Conservation (phyloP, 2,797 vertebrate genomes). For the Gambelia wislizenii region DNA sequence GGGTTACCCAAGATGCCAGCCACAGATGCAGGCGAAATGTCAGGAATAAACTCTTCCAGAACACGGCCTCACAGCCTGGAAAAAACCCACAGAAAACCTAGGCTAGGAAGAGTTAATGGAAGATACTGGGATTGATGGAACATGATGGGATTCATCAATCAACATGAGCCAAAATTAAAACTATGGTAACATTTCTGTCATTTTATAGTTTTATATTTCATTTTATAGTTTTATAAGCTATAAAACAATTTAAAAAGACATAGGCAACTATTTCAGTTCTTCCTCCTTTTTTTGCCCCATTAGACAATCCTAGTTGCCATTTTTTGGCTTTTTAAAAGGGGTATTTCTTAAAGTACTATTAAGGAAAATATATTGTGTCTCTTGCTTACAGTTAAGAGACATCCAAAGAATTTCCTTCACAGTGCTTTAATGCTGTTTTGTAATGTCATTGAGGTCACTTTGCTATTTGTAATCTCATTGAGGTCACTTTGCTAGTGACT, state of each 20-base stretch:
- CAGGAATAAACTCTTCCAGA: no score
- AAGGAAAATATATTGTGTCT: background rate
- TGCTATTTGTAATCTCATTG: background rate
- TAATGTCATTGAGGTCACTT: background rate
- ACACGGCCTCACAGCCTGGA: no score
- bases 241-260: no score
- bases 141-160: background rate
- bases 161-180: slow-evolving; percentile 20
- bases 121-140: background rate
- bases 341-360: background rate
- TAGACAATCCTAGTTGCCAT: background rate
- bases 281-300: background rate
- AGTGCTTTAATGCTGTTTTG: background rate
- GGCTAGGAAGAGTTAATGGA: slow-evolving; percentile 33
- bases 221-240: no score
- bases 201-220: no score
- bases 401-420: background rate
- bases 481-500: background rate
- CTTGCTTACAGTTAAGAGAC: background rate
- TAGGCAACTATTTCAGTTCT: no score
- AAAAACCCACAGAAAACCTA: no score
- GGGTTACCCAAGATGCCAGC: no score
- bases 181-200: slow-evolving; percentile 40
- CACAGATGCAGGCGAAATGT: no score
- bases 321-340: background rate